Base-by-base conservation (phyloP, 2,113 vertebrate species). In the Speoplatyrhinus poulsoni region DNA sequence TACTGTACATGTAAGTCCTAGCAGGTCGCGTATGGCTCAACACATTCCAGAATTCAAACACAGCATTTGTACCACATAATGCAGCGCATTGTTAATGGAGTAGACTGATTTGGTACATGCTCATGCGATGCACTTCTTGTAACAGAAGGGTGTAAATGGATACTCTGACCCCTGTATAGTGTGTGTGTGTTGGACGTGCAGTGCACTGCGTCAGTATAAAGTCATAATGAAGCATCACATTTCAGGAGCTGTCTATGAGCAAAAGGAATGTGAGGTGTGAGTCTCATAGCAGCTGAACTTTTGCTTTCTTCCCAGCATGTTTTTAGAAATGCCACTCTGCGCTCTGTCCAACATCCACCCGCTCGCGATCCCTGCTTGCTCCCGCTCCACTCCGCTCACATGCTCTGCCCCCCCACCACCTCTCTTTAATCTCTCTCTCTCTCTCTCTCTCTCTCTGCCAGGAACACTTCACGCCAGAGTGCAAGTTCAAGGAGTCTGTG, bases 401-500 rank as follows among this genome's bases (percentile, higher is more conserved):
- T 19, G 19, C 56, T 58, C 26, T 58, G 49, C n/a, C 48, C 10
- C 60, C 61, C 13, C 53, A 55, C 53, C 3, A 9, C 15, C 26
- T 10, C 12, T 65, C 10, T 49, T 55, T n/a, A 19, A 65, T 67
- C 36, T 41, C 36, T 41, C 36, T 41, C 36, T 46, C 48, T 15
- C 36, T 32, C 67, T 80, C 55, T 73, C n/a, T 54, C 33, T 50
- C 41, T 8, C 47, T 72, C 70, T 82, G 41, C 26, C 90, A 99
- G 98, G 98, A 99, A 93, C 98, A 98, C 92, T 99, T 98, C 88
- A 99, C 97, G 56, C 95, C 95, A 15, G 98, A 99, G 90, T 99
- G 98, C 91, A 98, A 98, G 94, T 99, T 99, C 92, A 99, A 99
- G 93, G 98, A 99, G 91, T 99, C 98, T 0, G 97, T 99, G 82